Evolutionary conservation across 2,113 vertebrate genomes (phyloP).

Genomic region (Oophaga pumilio): DNA sequence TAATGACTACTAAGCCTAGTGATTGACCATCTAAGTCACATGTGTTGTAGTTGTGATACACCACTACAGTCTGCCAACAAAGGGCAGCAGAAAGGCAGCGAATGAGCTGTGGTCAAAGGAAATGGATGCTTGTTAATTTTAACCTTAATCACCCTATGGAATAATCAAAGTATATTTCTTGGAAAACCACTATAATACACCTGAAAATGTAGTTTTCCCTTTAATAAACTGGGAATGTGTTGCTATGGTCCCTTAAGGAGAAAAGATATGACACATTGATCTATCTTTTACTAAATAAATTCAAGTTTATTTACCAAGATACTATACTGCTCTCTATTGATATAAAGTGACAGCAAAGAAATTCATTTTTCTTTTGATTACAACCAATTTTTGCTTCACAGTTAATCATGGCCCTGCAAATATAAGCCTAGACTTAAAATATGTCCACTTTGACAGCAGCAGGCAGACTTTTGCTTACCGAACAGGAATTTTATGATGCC

Average conservation of each 20-base stretch:
- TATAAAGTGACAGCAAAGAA: slow-evolving; percentile 13
- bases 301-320: slow-evolving; percentile 9
- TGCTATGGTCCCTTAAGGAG: not conserved
- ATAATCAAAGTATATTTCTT: no score
- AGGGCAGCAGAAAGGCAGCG: no score
- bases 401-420: slow-evolving; percentile 35
- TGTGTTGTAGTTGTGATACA: no score
- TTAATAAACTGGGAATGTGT: not conserved
- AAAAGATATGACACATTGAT: not conserved
- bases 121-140: no score
- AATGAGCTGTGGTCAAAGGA: no score
- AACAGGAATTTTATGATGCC: slow-evolving; percentile 43
- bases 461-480: slow-evolving; percentile 47
- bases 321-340: slow-evolving; percentile 13
- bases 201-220: not conserved
- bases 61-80: no score
- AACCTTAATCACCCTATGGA: no score
- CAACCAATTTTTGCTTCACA: slow-evolving; percentile 33
- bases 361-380: slow-evolving; percentile 33
- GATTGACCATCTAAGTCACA: no score
- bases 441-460: slow-evolving; percentile 30
- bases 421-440: not conserved
- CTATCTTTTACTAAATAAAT: slow-evolving; percentile 11
- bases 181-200: not conserved
- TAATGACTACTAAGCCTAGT: no score